Percentiles rank a stretch among this genome's conserved stretches.
These are phyloP conservation scores for Azemiops feae DNA, from an alignment of 2,113 vertebrate species.

Conservation along the genomic window DNA sequence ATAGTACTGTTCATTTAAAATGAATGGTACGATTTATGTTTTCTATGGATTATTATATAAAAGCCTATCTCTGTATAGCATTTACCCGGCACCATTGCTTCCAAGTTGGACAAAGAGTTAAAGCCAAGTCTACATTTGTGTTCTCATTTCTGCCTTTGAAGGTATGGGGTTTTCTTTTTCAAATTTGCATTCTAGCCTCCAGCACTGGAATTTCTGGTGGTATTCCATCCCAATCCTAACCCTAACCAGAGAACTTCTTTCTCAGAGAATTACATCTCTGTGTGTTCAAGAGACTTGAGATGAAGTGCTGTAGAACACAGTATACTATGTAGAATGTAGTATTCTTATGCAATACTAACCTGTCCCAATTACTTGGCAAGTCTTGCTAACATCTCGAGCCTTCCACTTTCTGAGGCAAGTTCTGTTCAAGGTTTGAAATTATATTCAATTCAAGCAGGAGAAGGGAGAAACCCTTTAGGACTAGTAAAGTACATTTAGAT, in stretches of 20 bases:
- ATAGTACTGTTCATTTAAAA: slow-evolving; percentile 7
- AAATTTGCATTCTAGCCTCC: neutral
- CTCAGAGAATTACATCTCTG: neutral
- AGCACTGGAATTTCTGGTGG: neutral
- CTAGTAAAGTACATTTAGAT: neutral
- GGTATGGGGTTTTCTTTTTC: neutral
- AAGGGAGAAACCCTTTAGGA: neutral
- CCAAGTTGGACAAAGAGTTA: neutral
- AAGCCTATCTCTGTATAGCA: neutral
- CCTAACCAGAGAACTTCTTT: neutral
- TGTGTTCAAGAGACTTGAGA: neutral
- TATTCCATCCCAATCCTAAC: neutral
- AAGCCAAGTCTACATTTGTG: neutral
- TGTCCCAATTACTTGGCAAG: neutral
- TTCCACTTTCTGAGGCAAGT: neutral
- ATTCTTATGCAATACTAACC: neutral
- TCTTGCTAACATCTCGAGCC: neutral
- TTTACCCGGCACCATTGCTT: neutral
- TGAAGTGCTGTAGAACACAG: neutral
- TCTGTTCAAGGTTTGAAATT: neutral
- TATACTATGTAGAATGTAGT: too few relatives aligned
- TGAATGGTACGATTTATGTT: neutral
- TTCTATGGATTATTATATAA: neutral
- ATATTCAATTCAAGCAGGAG: neutral
- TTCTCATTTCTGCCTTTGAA: neutral